Base-by-base conservation (phyloP, 2,113 vertebrate species). In the Myrmecophaga tridactyla region DNA sequence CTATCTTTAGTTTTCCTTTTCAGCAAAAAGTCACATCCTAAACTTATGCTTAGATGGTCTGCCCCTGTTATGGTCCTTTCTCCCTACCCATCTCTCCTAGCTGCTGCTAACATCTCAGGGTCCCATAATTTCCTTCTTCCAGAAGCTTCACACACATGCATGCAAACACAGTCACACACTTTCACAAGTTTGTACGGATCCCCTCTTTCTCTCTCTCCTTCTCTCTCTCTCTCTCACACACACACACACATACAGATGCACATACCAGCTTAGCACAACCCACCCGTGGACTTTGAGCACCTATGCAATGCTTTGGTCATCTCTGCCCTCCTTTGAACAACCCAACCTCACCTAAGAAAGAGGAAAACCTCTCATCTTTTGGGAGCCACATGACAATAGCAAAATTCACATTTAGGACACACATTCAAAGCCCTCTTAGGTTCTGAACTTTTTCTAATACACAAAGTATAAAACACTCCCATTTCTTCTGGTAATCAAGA, bases 21-120 rank as follows among this genome's bases (percentile, higher is more conserved):
- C 9, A 46, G 63, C 69, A 96, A 76, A 93, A 93, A 97, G 94
- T 82, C 73, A 84, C 53, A 72, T 51, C 83, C 43, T 89, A 78
- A n/a, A 92, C 34, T 76, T 75, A 46, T n/a, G n/a, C 77, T 89
- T 77, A 89, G 29, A 88, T 53, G 63, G 7, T 90, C 65, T 96
- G 53, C 41, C 80, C 67, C 29, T 56, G 20, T 41, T 43, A 86
- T n/a, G 27, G 51, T 75, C 31, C 60, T 65, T 89, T 84, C 39
- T 84, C 53, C 25, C 31, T 4, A 62, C 13, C 14, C 43, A 75
- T 67, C 36, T 94, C 36, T 94, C 25, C 8, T 36, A 53, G 27
- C 60, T 58, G 31, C n/a, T 85, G 7, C 85, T 70, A 90, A 89
- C 51, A 90, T 43, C 46, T 75, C 85, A 51, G 2, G 20, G 65